Evolutionary conservation across 2,888 invertebrate species (phyloP), one percentile per base, ranked within the genome.

Genomic region (Baronia brevicornis): DNA sequence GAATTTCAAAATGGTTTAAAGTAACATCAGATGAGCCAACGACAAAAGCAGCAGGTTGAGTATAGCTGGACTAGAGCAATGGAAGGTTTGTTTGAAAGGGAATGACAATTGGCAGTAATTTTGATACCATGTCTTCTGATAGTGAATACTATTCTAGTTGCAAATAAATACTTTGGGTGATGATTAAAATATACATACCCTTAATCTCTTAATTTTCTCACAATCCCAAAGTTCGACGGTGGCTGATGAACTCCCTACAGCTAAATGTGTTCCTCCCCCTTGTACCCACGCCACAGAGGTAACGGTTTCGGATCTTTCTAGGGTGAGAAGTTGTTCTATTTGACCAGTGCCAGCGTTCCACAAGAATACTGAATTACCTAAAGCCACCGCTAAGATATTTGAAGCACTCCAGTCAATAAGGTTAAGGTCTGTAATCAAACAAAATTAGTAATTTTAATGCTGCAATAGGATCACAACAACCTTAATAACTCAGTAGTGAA

Each of bases 201-300:
- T 75, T 9, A 95, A 72, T 38, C 91, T 84, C 63, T 94, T 94
- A 48, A 88, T 86, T 49, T 88, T 87, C 20, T 89, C 87, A 41
- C 94, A 94, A 66, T 98, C 97, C 97, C 97, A 98, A 4, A 98
- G 79, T 74, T 98, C 92, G 0, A 96, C 92, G 13, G 90, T 90
- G 0, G 96, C 96, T 2, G 87, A 80, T 20, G 92, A 92, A 4
- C 93, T 93, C 0, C 98, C 98, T 5, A 98, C 92, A 10, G 96
- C 97, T 8, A 98, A 74, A 55, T 92, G 91, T n/a, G 88, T 84
- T 1, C 92, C 90, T 1, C 91, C 94, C 37, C 96, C 96, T 54
- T 94, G 92, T 43, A 96, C 92, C 96, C 96, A 99, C 3, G 91
- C 85, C 1, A 98, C 89, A 0, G 97, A 93, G 45, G 93, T 92